phyloP scores from a whole-genome alignment of 2,113 vertebrate species.

The Trinectes maculatus region DNA sequence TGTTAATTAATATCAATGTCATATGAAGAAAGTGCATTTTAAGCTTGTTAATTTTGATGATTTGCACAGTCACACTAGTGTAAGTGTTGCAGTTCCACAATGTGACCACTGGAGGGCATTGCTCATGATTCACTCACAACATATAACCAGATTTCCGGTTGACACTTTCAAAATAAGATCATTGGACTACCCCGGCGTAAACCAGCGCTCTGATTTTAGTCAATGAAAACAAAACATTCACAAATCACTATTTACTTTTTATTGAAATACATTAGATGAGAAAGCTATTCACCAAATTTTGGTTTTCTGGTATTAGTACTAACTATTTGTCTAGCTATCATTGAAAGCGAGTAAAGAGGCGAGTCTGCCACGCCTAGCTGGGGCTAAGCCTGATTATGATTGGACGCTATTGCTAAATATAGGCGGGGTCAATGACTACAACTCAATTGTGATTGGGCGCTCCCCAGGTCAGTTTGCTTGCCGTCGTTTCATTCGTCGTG shows the following conservation, averaged over 20 bases:
- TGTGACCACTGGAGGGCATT: slow-evolving; percentile 11
- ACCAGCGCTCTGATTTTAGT: not conserved
- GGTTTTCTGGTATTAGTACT: too few species aligned
- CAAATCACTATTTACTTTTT: too few species aligned
- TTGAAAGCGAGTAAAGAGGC: not conserved
- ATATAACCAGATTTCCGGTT: not conserved
- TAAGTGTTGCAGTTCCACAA: not conserved
- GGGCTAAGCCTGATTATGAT: slow-evolving; percentile 24
- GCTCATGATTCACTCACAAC: not conserved
- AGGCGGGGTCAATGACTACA: not conserved
- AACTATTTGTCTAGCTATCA: too few species aligned
- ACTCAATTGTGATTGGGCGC: slow-evolving; percentile 32
- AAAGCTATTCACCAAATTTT: too few species aligned
- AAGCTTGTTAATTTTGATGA: too few species aligned
- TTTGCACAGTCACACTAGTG: too few species aligned
- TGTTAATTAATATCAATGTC: not conserved
- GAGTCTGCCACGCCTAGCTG: slow-evolving; percentile 28
- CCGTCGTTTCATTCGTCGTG: slow-evolving; percentile 46
- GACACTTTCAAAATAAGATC: slow-evolving; percentile 24
- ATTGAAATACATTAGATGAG: too few species aligned
- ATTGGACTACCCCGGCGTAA: not conserved
- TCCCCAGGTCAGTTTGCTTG: slow-evolving; percentile 18
- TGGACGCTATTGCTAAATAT: not conserved
- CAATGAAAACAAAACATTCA: not conserved
- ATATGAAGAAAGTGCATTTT: too few species aligned